A percentile compares a stretch with the other conserved stretches of the same genome.
Evolutionary conservation across 2,888 invertebrate species (phyloP).

Genomic region (Archips xylosteana): DNA sequence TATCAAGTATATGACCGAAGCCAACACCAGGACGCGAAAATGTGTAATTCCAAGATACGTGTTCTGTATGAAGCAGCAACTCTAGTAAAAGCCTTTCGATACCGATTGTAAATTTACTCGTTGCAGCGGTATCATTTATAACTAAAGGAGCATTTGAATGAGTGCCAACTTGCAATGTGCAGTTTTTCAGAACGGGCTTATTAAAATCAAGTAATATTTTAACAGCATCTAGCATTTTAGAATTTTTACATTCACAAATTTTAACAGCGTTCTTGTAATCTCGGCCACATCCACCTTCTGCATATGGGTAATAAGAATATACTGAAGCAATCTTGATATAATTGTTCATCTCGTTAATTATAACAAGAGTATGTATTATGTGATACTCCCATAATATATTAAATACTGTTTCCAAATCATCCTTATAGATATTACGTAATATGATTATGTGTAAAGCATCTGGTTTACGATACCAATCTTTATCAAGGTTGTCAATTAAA

Average conservation of each 20-base stretch:
- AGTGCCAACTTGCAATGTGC: conserved; percentile 36
- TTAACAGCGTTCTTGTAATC: conserved; percentile 28
- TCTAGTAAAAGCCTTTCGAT: conserved; percentile 39
- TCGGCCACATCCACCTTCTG: conserved; percentile 33
- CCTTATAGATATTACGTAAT: background rate
- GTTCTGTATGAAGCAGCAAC: conserved; percentile 14
- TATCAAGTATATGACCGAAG: conserved; percentile 37
- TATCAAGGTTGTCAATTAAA: conserved; percentile 3
- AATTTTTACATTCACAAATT: conserved; percentile 34
- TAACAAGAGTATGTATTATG: conserved; percentile 28
- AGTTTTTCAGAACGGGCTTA: conserved; percentile 28
- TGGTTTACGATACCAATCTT: conserved; percentile 15
- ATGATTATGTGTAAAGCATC: conserved; percentile 9
- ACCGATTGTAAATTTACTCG: conserved; percentile 22
- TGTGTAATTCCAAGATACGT: conserved; percentile 31
- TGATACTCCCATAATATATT: conserved; percentile 20
- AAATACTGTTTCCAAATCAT: background rate
- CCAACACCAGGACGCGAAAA: conserved; percentile 15
- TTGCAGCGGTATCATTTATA: conserved; percentile 5
- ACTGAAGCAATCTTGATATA: conserved; percentile 13
- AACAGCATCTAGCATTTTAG: background rate
- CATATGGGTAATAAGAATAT: conserved; percentile 38
- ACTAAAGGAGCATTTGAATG: conserved; percentile 37
- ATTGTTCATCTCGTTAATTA: conserved; percentile 10
- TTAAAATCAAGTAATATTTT: background rate